Percentiles rank a stretch among this genome's conserved stretches.
Evolutionary conservation across 2,888 invertebrate species (phyloP).

Genomic region (Eristalis arbustorum): DNA sequence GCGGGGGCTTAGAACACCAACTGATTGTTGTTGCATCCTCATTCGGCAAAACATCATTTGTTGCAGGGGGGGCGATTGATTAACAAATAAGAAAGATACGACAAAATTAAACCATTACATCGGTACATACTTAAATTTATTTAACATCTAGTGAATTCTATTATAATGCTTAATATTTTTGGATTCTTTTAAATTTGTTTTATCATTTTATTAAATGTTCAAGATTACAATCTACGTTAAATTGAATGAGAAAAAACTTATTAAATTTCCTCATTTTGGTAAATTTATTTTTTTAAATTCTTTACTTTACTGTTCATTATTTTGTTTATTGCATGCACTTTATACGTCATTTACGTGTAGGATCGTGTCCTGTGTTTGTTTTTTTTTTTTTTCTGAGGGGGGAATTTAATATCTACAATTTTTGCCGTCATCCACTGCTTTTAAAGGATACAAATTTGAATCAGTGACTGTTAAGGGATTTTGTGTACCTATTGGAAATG

Average conservation of each 20-base stretch:
- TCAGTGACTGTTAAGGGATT: not conserved
- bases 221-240: constrained; percentile 31
- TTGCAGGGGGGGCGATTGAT: too few species aligned
- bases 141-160: constrained; percentile 42
- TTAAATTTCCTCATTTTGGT: constrained; percentile 60
- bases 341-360: not conserved
- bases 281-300: constrained; percentile 6
- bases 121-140: constrained; percentile 29
- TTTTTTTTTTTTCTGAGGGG: not conserved
- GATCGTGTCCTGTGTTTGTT: not conserved
- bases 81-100: not conserved
- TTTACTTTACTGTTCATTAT: not conserved
- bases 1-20: too few species aligned
- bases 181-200: constrained; percentile 3
- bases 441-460: not conserved
- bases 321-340: constrained; percentile 31
- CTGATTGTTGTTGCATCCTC: too few species aligned
- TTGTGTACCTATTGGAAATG: not conserved
- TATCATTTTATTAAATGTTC: not conserved
- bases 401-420: constrained; percentile 12
- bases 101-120: constrained; percentile 4
- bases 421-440: constrained; percentile 17
- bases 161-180: constrained; percentile 30
- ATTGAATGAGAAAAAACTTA: constrained; percentile 11
- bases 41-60: too few species aligned